Evolutionary conservation across 2,797 vertebrate species (phyloP), one percentile per base, ranked within the genome.

Genomic region (Pipistrellus nathusii): DNA sequence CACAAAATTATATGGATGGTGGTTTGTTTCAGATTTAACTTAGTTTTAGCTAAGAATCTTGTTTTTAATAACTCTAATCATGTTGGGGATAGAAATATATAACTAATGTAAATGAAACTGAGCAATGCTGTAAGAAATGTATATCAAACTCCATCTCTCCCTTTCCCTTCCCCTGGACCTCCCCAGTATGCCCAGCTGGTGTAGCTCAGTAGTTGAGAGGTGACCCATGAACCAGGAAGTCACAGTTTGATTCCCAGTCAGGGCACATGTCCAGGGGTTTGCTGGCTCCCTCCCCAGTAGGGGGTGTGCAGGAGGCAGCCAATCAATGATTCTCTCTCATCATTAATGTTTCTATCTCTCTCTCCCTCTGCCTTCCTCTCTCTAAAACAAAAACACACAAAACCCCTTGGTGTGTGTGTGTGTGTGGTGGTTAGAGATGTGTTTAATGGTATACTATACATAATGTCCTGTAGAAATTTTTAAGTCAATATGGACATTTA

Each of bases 11-110:
- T 72, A 44, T 9, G 20, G 68, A 32, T 82, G 32, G 83, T 91
- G 12, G n/a, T n/a, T 85, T 64, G 17, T 51, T 78, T 92, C 23
- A 23, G 20, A 41, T 73, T 92, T 93, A 73, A 80, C 20, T 76
- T 82, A 55, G 25, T 75, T 85, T 82, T 83, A 75, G 18, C 10
- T 75, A 68, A 41, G 41, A 94, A 77, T 87, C 62, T 38, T 21
- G 35, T 14, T 87, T 90, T 85, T 71, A 68, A 86, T 80, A 41
- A 81, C 9, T 38, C 17, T 51, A 89, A 57, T 85, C 25, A 78
- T 2, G 48, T 5, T 77, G 35, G 17, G 14, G 3, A 38, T 68
- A 85, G 23, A 86, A 82, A 85, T 64, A 44, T 2, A 44, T 27
- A 82, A 25, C 0, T 81, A 51, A 62, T 77, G 2, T 71, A 75